Evolutionary conservation across 30 jellyfish, hydroid and myxozoan species (phyloP).

Genomic region (Aurelia sp.): DNA sequence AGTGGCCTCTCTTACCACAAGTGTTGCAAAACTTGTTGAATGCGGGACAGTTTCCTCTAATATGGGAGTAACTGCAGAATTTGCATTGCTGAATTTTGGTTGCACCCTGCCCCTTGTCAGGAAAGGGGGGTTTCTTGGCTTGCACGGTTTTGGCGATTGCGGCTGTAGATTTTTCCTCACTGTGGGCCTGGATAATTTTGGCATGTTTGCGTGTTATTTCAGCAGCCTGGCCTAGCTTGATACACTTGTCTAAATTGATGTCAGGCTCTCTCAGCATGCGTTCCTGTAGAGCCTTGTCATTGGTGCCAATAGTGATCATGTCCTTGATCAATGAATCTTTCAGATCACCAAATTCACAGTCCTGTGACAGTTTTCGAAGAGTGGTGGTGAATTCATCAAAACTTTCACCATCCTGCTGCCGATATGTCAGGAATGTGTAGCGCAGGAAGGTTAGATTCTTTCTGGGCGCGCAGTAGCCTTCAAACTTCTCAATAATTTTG

Average conservation of each 20-base stretch:
- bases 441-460: slow-evolving; percentile 60
- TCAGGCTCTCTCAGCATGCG: slow-evolving; percentile 71
- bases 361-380: slow-evolving; percentile 66
- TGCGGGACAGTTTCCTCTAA: slow-evolving; percentile 56
- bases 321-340: slow-evolving; percentile 73
- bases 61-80: too few species aligned
- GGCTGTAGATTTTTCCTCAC: too few species aligned
- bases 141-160: too few species aligned
- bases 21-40: slow-evolving; percentile 36
- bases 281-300: slow-evolving; percentile 73
- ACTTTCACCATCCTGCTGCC: slow-evolving; percentile 55
- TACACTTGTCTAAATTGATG: too few species aligned
- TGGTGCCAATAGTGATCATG: slow-evolving; percentile 61
- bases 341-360: slow-evolving; percentile 64
- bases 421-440: slow-evolving; percentile 59
- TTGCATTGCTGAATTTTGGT: too few species aligned
- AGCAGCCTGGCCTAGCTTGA: too few species aligned
- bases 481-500: slow-evolving; percentile 16
- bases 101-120: too few species aligned
- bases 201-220: too few species aligned
- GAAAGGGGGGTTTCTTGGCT: too few species aligned
- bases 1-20: slow-evolving; percentile 57
- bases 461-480: slow-evolving; percentile 64
- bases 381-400: slow-evolving; percentile 75
- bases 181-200: too few species aligned